Percentiles rank a stretch among this genome's conserved stretches.
Conservation (phyloP, 2,113 vertebrate genomes). For the Microcebus ravelobensis region DNA sequence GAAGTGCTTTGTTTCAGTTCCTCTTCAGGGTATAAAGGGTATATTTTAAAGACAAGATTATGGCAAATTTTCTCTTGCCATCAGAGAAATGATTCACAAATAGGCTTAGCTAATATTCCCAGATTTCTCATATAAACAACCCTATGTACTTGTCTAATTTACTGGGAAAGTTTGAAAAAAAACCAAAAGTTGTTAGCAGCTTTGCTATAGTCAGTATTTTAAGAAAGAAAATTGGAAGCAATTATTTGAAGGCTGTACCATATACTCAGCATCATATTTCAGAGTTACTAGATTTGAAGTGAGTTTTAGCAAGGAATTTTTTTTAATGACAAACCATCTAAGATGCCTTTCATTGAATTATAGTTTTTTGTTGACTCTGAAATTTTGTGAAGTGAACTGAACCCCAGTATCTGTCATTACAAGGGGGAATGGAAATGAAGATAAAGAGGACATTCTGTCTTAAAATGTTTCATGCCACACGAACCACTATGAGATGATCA, state of each 20-base stretch:
- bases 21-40: not conserved
- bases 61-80: not conserved
- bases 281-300: not conserved
- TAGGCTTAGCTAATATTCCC: not conserved
- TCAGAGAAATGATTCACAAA: not conserved
- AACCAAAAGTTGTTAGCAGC: not conserved
- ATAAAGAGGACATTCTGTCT: not conserved
- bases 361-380: not conserved
- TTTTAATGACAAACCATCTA: not conserved
- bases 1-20: slow-evolving; percentile 62
- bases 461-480: not conserved
- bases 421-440: not conserved
- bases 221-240: not conserved
- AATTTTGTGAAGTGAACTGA: not conserved
- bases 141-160: not conserved
- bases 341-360: not conserved
- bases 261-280: not conserved
- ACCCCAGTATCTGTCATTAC: not conserved
- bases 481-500: not conserved
- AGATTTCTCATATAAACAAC: not conserved
- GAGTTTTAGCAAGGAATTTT: slow-evolving; percentile 23
- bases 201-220: slow-evolving; percentile 5
- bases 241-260: not conserved
- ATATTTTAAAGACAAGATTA: not conserved
- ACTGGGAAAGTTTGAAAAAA: slow-evolving; percentile 32